phyloP scores from a whole-genome alignment of 2,888 invertebrate species.

The Ennomos quercinarius region DNA sequence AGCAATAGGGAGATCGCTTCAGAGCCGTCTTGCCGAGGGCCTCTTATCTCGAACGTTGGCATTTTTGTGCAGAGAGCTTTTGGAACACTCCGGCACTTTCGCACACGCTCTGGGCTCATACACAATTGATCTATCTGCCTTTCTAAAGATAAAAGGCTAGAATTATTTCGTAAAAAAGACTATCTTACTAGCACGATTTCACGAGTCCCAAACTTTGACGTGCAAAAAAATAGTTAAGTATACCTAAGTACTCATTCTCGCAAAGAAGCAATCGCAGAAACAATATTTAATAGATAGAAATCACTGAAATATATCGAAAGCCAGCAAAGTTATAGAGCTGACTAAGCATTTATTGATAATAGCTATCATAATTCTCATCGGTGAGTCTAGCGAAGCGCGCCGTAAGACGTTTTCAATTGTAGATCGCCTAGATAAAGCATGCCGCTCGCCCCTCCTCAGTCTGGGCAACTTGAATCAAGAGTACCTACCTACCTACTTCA shows the following conservation, averaged over 20 bases:
- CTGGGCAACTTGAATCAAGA: constrained; percentile 42
- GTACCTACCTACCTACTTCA: constrained; percentile 34
- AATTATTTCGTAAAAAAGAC: too few species aligned
- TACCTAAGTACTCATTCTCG: constrained; percentile 4
- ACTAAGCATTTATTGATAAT: constrained; percentile 27
- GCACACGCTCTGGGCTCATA: constrained; percentile 37
- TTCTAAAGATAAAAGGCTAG: too few species aligned
- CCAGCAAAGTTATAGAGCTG: constrained; percentile 27
- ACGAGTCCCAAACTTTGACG: constrained; percentile 3
- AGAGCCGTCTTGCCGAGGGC: constrained; percentile 25
- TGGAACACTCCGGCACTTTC: constrained; percentile 42
- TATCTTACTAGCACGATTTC: too few species aligned
- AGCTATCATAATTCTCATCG: constrained; percentile 37
- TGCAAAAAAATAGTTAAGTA: constrained; percentile 8
- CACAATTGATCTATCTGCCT: not conserved
- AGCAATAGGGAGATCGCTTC: constrained; percentile 22
- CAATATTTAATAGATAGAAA: constrained; percentile 13
- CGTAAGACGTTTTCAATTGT: constrained; percentile 44
- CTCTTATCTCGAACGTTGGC: constrained; percentile 46
- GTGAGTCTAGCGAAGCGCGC: constrained; percentile 35
- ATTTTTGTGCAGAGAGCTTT: constrained; percentile 49
- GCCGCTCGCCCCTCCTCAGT: constrained; percentile 39
- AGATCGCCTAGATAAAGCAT: constrained; percentile 64
- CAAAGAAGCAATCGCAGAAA: constrained; percentile 13
- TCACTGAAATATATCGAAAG: constrained; percentile 3